A percentile compares a stretch with the other conserved stretches of the same genome.
phyloP scores from a whole-genome alignment of 2,113 vertebrate genomes.

The Trematomus loennbergii region DNA sequence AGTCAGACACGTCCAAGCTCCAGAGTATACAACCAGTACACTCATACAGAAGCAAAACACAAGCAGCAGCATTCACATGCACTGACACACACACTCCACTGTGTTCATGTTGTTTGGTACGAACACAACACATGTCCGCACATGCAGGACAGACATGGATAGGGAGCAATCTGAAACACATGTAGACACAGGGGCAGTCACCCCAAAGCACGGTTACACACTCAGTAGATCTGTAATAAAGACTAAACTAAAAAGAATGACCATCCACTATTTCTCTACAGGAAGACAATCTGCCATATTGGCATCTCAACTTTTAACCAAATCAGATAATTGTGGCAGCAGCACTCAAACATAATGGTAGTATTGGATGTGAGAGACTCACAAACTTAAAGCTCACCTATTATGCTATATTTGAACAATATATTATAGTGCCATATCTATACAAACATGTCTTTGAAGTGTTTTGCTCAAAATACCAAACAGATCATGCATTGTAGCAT shows the following conservation, averaged over 20 bases:
- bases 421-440: too few species aligned
- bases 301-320: too few species aligned
- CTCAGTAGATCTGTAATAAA: neutral
- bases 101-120: neutral
- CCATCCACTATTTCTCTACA: neutral
- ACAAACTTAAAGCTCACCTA: neutral
- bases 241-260: neutral
- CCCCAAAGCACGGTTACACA: neutral
- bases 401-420: too few species aligned
- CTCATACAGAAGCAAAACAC: neutral
- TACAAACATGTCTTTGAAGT: too few species aligned
- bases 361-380: neutral
- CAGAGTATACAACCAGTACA: slow-evolving; percentile 4
- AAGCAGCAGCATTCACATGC: neutral
- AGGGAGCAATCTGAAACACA: slow-evolving; percentile 7
- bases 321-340: neutral
- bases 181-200: slow-evolving; percentile 5
- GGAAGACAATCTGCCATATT: neutral
- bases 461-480: too few species aligned
- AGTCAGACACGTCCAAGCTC: neutral
- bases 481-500: too few species aligned
- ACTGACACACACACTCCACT: neutral
- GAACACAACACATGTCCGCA: neutral
- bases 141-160: slow-evolving; percentile 27
- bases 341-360: neutral